Base-by-base conservation (phyloP, 2,797 vertebrate species). In the Parauchenoglanis ngamensis region DNA sequence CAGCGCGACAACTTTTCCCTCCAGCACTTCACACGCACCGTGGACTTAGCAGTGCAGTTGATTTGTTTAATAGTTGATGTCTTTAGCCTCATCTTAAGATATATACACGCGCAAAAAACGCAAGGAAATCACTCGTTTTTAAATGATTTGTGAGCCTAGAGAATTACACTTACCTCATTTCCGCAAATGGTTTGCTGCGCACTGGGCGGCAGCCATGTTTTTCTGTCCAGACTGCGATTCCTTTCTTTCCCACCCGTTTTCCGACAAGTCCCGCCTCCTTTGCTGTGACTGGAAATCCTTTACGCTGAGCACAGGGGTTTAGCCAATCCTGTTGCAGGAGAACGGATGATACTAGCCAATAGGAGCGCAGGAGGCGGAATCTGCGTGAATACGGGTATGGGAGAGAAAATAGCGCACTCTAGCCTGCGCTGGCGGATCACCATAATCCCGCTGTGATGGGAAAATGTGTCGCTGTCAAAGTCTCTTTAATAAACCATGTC, bases 91-190 rank as follows among this genome's bases (percentile, higher is more conserved):
- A 17, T 81, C 6, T 44, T 63, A n/a, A 28, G 59, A 61, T 49
- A n/a, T 7, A 12, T 28, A 28, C 35, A 49, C 40, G 40, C 3
- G 3, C 59, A 61, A 11, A 11, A 67, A 31, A 12, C 61, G 4
- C 7, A 2, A 67, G 86, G 28, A 78, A 83, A 83, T 87, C 77
- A 89, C 65, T 88, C 3, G 81, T 89, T 92, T 93, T 87, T 88
- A 91, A 89, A 92, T 40, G 90, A 90, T 92, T 90, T 93, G 91
- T 91, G 90, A 92, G 95, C 94, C 94, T 88, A 17, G 88, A 94
- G 92, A 95, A 95, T 94, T 92, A 92, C 87, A 92, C 94, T 94
- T 96, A 96, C 96, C 96, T 96, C 96, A 97, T 96, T 97, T 96
- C 96, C 96, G 95, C 95, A 96, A 93, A 94, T 65, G 90, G 91